Evolutionary conservation across 2,113 vertebrate genomes (phyloP).

Genomic region (Anser cygnoides): DNA sequence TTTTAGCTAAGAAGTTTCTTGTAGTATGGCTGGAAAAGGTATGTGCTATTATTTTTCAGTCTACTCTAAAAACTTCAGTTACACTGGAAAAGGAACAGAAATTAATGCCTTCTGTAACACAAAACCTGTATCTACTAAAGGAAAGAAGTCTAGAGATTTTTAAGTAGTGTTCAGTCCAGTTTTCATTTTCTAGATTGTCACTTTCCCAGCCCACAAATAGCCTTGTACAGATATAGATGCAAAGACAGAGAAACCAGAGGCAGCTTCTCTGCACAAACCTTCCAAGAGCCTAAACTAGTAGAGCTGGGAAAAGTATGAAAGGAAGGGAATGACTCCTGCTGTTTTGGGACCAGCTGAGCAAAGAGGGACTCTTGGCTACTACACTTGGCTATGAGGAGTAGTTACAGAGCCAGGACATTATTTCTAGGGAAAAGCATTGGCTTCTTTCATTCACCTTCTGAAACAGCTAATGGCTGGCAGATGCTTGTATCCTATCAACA

Average conservation of each 20-base stretch:
- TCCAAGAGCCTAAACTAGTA: neutral
- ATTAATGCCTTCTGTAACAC: neutral
- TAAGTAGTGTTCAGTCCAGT: rapidly evolving
- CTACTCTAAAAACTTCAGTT: neutral
- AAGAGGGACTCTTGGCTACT: neutral
- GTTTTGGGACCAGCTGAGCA: neutral
- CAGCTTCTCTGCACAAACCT: neutral
- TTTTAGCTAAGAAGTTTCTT: neutral
- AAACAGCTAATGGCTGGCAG: constrained; percentile 1
- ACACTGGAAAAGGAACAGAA: neutral
- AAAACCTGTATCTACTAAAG: neutral
- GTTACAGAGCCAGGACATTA: neutral
- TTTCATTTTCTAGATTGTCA: neutral
- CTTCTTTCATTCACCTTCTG: neutral
- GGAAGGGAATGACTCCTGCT: neutral
- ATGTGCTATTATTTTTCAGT: neutral
- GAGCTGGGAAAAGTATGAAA: neutral
- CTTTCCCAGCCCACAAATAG: neutral
- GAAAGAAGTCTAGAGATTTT: neutral
- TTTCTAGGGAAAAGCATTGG: neutral
- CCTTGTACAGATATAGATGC: neutral
- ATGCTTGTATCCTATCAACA: neutral
- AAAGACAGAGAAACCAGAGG: neutral
- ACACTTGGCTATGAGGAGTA: neutral
- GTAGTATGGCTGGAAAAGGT: neutral